Evolutionary conservation across 1,140 invertebrate species (phyloP), one percentile per base, ranked within the genome.

Genomic region (Latrodectus geometricus): DNA sequence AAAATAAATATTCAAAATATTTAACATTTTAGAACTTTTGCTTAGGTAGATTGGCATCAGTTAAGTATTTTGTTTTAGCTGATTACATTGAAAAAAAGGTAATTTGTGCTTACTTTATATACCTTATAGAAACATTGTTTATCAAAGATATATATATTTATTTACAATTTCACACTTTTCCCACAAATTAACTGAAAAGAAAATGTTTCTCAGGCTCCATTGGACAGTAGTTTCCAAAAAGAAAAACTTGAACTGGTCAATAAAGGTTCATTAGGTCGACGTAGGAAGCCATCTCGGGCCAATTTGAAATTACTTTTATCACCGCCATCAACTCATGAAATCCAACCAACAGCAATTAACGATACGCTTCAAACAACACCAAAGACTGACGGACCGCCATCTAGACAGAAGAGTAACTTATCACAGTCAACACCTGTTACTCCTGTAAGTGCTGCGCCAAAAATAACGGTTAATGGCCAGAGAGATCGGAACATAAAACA

Each of bases 151-250:
- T n/a, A n/a, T 35, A 35, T 35, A 35, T 35, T 35, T 35, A 35
- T 35, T 35, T 35, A 5, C 35, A 35, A 35, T 35, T 3, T 35
- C 35, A 35, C 35, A 35, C 5, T 35, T 35, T 35, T 1, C 5
- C 5, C 21, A 4, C 17, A 68, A 7, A 15, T 48, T 70, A 70
- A 35, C 21, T 70, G 68, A 70, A 50, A 35, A 49, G 12, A 50
- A 56, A 15, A 17, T 76, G 9, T 5, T 73, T 77, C 70, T 49
- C 52, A 86, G 83, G 72, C 86, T 21, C 56, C 73, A 20, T 61
- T 87, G 72, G 86, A 87, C 54, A 79, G 56, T 72, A 87, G 78
- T 61, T 82, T 81, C 65, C 86, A 87, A 77, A 87, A 87, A 56
- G 79, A 82, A 12, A 79, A 49, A 69, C 23, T 69, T n/a, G 86